These are phyloP conservation scores for Meteorus cinctellus DNA, from an alignment of 2,888 invertebrate species.

Conservation along the genomic window DNA sequence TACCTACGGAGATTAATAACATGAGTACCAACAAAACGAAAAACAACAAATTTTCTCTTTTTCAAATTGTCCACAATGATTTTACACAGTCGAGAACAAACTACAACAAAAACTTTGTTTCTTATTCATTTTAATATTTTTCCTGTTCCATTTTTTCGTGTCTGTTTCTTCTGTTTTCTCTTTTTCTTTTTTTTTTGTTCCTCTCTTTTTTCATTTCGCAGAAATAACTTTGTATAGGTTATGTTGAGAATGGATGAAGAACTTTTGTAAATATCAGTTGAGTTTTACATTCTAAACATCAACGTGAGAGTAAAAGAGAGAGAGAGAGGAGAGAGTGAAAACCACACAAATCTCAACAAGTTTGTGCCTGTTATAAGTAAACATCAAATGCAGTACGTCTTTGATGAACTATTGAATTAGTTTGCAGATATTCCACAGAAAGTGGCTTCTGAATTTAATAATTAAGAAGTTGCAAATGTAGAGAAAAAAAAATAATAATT, in stretches of 20 bases:
- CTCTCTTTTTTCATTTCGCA: neutral
- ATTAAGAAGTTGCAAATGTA: neutral
- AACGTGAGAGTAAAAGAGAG: neutral
- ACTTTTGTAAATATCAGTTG: conserved; percentile 20
- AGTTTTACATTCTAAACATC: neutral
- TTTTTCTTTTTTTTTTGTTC: too few relatives aligned
- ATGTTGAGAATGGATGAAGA: neutral
- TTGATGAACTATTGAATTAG: neutral
- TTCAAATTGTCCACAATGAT: too few relatives aligned
- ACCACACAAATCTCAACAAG: neutral
- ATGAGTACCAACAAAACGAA: conserved; percentile 18
- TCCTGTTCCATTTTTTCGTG: neutral
- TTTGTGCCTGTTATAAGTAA: conserved; percentile 24
- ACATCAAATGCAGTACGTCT: neutral
- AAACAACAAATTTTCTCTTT: conserved; percentile 37
- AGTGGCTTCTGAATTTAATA: neutral
- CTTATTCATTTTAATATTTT: neutral
- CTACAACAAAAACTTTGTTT: too few relatives aligned
- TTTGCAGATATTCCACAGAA: neutral
- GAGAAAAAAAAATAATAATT: too few relatives aligned
- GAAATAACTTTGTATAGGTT: neutral
- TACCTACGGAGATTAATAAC: conserved; percentile 52
- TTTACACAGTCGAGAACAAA: too few relatives aligned
- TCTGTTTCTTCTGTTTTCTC: neutral
- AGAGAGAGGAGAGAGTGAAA: neutral